phyloP scores from a whole-genome alignment of 1,140 invertebrate species.

The Palaemon carinicauda region DNA sequence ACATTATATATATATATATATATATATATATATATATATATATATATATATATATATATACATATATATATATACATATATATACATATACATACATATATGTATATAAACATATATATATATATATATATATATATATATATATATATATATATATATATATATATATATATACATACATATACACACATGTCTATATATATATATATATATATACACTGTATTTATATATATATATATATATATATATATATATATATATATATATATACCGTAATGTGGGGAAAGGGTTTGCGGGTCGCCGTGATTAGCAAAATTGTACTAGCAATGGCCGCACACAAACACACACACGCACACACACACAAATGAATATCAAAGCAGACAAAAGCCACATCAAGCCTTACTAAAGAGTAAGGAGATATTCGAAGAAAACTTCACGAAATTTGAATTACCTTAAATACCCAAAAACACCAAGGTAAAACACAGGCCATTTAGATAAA shows the following conservation, averaged over 20 bases:
- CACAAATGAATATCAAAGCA: too few relatives aligned
- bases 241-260: not conserved
- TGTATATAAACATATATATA: not conserved
- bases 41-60: not conserved
- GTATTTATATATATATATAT: constrained; percentile 4
- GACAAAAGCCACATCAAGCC: too few relatives aligned
- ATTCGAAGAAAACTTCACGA: too few relatives aligned
- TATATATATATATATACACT: not conserved
- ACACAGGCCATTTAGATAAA: too few relatives aligned
- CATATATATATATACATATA: not conserved
- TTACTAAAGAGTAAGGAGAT: too few relatives aligned
- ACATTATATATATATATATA: constrained; percentile 21
- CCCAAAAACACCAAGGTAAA: too few relatives aligned
- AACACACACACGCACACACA: too few relatives aligned
- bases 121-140: not conserved
- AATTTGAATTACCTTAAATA: too few relatives aligned
- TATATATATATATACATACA: not conserved
- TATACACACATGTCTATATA: not conserved
- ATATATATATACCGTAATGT: not conserved
- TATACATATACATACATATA: not conserved
- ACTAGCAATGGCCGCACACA: too few relatives aligned
- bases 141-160: constrained; percentile 2
- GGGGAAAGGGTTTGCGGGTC: too few relatives aligned
- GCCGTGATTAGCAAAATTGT: too few relatives aligned
- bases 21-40: not conserved